Conservation (phyloP, 2,113 vertebrate species). For the Todiramphus chloris region DNA sequence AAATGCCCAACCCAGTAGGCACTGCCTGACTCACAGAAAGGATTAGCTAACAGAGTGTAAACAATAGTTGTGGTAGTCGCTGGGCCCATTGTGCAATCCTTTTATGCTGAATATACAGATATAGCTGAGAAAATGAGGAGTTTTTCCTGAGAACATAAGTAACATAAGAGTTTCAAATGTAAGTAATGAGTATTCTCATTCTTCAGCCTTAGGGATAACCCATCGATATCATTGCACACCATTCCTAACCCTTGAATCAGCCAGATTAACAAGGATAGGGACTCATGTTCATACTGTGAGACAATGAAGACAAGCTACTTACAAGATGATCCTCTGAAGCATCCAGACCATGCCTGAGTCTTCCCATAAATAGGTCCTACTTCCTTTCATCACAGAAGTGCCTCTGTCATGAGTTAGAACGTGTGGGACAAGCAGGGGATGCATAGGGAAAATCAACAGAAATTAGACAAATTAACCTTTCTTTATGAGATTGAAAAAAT, state of each 20-base stretch:
- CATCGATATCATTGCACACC: background rate
- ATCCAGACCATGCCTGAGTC: background rate
- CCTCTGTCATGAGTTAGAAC: background rate
- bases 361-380: background rate
- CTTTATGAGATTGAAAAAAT: background rate
- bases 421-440: background rate
- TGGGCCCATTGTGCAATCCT: constrained; percentile 8
- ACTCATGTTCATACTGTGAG: background rate
- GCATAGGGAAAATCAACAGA: background rate
- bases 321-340: background rate
- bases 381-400: background rate
- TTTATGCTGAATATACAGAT: constrained; percentile 47
- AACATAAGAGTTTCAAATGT: background rate
- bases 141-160: constrained; percentile 24
- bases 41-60: constrained; percentile 46
- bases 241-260: background rate
- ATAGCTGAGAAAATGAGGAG: constrained; percentile 30
- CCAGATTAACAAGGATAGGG: background rate
- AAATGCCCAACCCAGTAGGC: constrained; percentile 50
- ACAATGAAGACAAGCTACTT: constrained; percentile 29
- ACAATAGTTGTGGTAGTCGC: background rate
- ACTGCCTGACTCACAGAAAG: constrained; percentile 9
- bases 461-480: background rate
- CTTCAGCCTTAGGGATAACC: background rate
- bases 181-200: background rate